A percentile compares a stretch with the other conserved stretches of the same genome.
phyloP scores from a whole-genome alignment of 2,113 vertebrate species.

The Numida meleagris region DNA sequence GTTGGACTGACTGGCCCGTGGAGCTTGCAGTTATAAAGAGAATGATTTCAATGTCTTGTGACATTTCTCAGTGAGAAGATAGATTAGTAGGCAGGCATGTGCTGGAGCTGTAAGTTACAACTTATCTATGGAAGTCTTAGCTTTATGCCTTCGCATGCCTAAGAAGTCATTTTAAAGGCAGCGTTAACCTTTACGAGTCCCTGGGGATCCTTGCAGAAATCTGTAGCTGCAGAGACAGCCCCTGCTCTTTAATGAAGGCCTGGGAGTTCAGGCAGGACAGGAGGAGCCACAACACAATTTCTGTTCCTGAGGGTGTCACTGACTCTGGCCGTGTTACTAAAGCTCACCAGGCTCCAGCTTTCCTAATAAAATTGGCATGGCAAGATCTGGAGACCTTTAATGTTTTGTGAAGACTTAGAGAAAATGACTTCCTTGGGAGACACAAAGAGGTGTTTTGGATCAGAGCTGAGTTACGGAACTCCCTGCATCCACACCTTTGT shows the following conservation, averaged over 20 bases:
- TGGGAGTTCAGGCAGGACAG: constrained; percentile 23
- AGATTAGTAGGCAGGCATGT: constrained; percentile 56
- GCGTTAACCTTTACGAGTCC: constrained; percentile 56
- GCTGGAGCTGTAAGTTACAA: constrained; percentile 30
- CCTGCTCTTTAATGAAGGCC: constrained; percentile 33
- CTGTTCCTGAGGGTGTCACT: neutral
- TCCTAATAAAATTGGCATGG: neutral
- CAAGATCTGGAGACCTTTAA: neutral
- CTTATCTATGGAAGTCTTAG: constrained; percentile 66
- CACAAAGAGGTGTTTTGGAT: neutral
- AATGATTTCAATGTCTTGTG: constrained; percentile 14
- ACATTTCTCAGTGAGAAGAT: constrained; percentile 40
- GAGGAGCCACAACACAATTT: neutral
- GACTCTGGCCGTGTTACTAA: neutral
- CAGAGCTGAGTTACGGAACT: rapidly evolving
- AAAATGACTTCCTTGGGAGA: neutral
- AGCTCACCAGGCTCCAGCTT: neutral
- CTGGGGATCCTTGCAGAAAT: constrained; percentile 13
- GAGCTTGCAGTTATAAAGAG: neutral
- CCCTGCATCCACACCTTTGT: neutral
- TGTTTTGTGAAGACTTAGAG: neutral
- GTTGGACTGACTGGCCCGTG: neutral
- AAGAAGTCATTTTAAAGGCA: constrained; percentile 48
- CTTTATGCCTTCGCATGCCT: constrained; percentile 58
- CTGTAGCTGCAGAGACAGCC: constrained; percentile 42